Percentiles rank a stretch among this genome's conserved stretches.
Evolutionary conservation across 2,888 invertebrate genomes (phyloP).

Genomic region (Yponomeuta evonymella): DNA sequence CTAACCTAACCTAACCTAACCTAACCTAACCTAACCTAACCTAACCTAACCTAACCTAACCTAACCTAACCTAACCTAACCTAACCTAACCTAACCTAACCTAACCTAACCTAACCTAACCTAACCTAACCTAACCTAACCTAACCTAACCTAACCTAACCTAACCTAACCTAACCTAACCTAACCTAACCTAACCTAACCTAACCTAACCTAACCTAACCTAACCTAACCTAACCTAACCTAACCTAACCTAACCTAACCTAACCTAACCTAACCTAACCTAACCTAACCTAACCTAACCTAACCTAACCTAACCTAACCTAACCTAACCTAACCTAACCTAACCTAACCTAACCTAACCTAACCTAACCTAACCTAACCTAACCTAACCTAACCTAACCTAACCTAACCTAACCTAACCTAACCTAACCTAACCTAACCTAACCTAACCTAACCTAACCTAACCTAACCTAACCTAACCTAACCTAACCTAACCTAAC

Average conservation of each 20-base stretch:
- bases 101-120: constrained; percentile 24
- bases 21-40: constrained; percentile 23
- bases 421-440: constrained; percentile 24
- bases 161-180: constrained; percentile 23
- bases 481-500: constrained; percentile 19
- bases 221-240: constrained; percentile 24
- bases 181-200: constrained; percentile 23
- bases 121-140: constrained; percentile 22
- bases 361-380: constrained; percentile 24
- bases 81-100: constrained; percentile 24
- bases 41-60: constrained; percentile 23
- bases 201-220: constrained; percentile 23
- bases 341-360: constrained; percentile 24
- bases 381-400: constrained; percentile 24
- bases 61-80: constrained; percentile 24
- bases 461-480: constrained; percentile 23
- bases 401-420: constrained; percentile 24
- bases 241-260: constrained; percentile 24
- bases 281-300: constrained; percentile 23
- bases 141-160: constrained; percentile 23
- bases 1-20: constrained; percentile 19
- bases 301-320: constrained; percentile 24
- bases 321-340: constrained; percentile 24
- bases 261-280: constrained; percentile 24
- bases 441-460: constrained; percentile 24